A percentile compares a stretch with the other conserved stretches of the same genome.
Evolutionary conservation across 1,140 invertebrate genomes (phyloP).

Genomic region (Odontomachus brunneus): DNA sequence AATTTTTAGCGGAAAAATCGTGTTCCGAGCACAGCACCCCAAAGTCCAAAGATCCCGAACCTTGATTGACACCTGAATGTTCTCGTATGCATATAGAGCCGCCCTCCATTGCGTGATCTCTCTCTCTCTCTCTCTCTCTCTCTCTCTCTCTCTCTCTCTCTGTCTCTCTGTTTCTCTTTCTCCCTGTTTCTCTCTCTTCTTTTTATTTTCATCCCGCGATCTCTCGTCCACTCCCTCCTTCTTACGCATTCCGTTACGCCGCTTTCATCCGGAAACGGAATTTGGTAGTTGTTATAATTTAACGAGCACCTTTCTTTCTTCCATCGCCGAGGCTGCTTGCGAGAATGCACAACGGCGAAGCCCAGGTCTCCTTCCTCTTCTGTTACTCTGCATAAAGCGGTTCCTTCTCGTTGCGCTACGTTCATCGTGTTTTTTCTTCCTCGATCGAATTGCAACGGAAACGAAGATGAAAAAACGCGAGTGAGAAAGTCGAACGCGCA

Average conservation of each 20-base stretch:
- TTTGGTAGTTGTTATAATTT: conserved; percentile 78
- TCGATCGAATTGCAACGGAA: conserved; percentile 10
- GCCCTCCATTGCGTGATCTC: conserved; percentile 42
- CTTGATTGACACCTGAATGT: conserved; percentile 78
- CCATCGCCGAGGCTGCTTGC: conserved; percentile 57
- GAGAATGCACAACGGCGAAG: conserved; percentile 33
- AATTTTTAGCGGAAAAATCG: conserved; percentile 73
- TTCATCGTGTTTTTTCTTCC: conserved; percentile 22
- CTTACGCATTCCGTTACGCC: conserved; percentile 47
- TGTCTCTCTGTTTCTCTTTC: conserved; percentile 7
- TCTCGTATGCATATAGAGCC: conserved; percentile 75
- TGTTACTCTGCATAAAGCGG: conserved; percentile 36
- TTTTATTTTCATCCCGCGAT: background rate
- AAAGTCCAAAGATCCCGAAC: conserved; percentile 62
- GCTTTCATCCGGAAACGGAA: conserved; percentile 66
- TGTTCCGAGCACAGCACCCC: conserved; percentile 57
- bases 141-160: background rate
- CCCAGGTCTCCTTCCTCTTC: conserved; percentile 39
- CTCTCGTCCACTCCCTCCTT: conserved; percentile 54
- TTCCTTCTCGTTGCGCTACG: conserved; percentile 38
- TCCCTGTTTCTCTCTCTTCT: background rate
- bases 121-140: conserved; percentile 14
- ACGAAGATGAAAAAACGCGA: conserved; percentile 29
- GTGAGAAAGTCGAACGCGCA: conserved; percentile 48
- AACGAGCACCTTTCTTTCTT: conserved; percentile 74